Evolutionary conservation across 2,797 vertebrate genomes (phyloP).

Genomic region (Siniperca undulata): DNA sequence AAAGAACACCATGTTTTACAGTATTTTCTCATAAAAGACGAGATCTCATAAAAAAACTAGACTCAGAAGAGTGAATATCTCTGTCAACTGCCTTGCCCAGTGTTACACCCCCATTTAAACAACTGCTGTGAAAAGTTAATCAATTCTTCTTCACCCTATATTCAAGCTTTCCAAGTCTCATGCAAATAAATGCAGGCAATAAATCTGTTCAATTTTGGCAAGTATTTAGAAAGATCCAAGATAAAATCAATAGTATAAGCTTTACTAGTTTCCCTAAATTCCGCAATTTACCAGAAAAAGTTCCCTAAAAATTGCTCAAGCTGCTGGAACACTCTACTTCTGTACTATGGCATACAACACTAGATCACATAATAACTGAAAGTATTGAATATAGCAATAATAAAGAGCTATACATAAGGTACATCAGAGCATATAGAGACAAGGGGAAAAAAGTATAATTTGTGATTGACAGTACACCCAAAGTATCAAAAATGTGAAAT

Average conservation of each 20-base stretch:
- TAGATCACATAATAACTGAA: background rate
- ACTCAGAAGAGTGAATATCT: background rate
- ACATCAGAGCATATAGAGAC: too few relatives aligned
- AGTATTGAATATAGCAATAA: background rate
- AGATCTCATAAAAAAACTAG: background rate
- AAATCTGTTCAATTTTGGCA: background rate
- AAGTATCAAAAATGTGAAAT: background rate
- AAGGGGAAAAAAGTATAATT: background rate
- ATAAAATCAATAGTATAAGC: background rate
- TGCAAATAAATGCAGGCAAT: background rate
- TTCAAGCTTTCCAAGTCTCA: background rate
- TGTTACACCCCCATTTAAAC: background rate
- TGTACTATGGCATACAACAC: background rate
- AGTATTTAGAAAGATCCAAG: background rate
- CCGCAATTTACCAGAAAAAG: background rate
- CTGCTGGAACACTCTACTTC: too few relatives aligned
- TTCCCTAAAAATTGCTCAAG: background rate
- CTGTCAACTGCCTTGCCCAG: too few relatives aligned
- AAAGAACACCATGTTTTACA: background rate
- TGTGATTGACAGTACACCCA: background rate
- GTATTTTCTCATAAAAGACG: background rate
- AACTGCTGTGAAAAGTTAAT: background rate
- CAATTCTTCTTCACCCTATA: background rate
- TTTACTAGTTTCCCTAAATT: background rate
- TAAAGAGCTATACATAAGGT: background rate